A percentile compares a stretch with the other conserved stretches of the same genome.
These are phyloP conservation scores for Cyphomyrus discorhynchus DNA, from an alignment of 2,113 vertebrate genomes.

Conservation along the genomic window DNA sequence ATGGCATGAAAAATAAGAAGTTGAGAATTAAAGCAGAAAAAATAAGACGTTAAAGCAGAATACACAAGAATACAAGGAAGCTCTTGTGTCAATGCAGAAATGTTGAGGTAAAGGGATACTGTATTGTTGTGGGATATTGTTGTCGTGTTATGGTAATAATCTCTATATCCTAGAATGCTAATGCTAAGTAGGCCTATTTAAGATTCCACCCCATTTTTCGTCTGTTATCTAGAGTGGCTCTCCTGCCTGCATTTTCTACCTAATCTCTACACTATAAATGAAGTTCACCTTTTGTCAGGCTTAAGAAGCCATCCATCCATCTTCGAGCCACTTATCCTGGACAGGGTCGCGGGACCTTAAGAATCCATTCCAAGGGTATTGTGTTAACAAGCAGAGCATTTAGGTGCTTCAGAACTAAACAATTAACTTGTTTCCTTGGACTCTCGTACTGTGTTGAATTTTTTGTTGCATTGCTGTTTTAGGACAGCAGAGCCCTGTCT, in stretches of 20 bases:
- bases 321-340: background rate
- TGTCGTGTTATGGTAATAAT: background rate
- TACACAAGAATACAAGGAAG: background rate
- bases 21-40: background rate
- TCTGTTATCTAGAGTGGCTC: background rate
- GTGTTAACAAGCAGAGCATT: background rate
- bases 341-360: background rate
- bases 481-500: background rate
- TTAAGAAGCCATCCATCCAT: background rate
- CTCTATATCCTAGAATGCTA: background rate
- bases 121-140: background rate
- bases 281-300: constrained; percentile 1
- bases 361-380: background rate
- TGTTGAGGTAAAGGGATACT: background rate
- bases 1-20: background rate
- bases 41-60: background rate
- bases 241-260: background rate
- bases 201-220: background rate
- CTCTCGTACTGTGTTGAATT: background rate
- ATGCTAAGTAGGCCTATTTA: background rate
- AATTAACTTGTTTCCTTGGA: background rate
- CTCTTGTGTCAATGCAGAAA: background rate
- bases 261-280: background rate
- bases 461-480: background rate
- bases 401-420: background rate